Evolutionary conservation across 2,113 vertebrate species (phyloP).

Genomic region (Austrofundulus limnaeus): DNA sequence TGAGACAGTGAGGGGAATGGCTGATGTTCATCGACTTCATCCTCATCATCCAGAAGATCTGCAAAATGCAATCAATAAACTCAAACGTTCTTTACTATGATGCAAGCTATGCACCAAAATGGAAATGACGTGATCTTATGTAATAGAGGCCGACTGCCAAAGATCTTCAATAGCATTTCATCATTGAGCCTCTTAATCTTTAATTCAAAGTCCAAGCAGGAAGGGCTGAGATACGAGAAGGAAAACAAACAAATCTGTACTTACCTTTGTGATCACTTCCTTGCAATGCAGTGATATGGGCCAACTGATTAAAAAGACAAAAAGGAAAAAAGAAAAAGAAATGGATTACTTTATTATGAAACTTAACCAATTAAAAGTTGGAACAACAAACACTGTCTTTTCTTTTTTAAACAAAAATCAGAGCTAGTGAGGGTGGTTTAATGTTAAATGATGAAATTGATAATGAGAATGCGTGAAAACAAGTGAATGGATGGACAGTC

Average conservation of each 20-base stretch:
- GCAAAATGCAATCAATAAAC: constrained; percentile 4
- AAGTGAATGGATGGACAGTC: too few species aligned
- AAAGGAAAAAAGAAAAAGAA: constrained; percentile 29
- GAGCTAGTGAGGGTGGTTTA: too few species aligned
- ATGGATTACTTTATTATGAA: neutral
- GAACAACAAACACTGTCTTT: neutral
- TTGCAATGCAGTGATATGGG: constrained; percentile 87
- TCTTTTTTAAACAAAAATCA: too few species aligned
- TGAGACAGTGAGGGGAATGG: constrained; percentile 95
- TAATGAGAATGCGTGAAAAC: too few species aligned
- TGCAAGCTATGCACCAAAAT: neutral
- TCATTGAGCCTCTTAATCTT: neutral
- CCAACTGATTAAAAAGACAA: constrained; percentile 78
- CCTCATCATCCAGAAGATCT: constrained; percentile 86
- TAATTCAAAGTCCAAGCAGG: neutral
- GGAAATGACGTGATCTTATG: neutral
- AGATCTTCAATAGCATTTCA: neutral
- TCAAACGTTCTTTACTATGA: neutral
- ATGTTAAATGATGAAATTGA: too few species aligned
- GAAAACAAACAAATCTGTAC: neutral
- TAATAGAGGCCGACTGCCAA: neutral
- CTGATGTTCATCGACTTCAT: constrained; percentile 91
- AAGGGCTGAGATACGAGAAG: neutral
- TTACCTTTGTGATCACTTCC: constrained; percentile 87
- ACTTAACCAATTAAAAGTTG: neutral